Base-by-base conservation (phyloP, 2,797 vertebrate genomes). In the Arnoldichthys spilopterus region DNA sequence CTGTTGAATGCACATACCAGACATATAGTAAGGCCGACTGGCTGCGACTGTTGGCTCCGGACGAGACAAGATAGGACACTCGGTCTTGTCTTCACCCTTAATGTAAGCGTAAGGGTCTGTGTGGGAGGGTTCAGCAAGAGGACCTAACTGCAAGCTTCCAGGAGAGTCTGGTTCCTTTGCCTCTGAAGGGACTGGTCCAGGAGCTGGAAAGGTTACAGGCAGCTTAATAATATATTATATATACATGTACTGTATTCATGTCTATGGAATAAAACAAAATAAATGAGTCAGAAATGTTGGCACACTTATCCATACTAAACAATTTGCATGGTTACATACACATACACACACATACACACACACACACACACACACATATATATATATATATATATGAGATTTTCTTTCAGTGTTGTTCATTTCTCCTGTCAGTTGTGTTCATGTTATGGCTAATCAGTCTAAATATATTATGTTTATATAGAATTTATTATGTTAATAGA, bases 11-110 rank as follows among this genome's bases (percentile, higher is more conserved):
- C 7, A 58, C 90, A 89, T 76, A 94, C 93, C 93, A 9, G 87
- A 66, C 20, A 89, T 28, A 81, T 88, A 93, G 81, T 86, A 93
- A 0, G 90, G 82, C 34, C 86, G 89, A 2, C 86, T 62, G 37
- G 88, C 86, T 26, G 85, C 69, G 16, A 85, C 67, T 0, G 90
- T 30, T 47, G 86, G 77, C 76, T 93, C 90, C 2, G 86, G 86
- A 49, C 84, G 88, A 11, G 80, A 78, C 2, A 90, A 86, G 37
- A 85, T 37, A 0, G 85, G 82, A 49, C 86, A 75, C 26, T 86
- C 83, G 0, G 53, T 61, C 67, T 91, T 86, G 47, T 32, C 26
- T 77, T 92, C 89, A 16, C 85, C 80, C 79, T 92, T 89, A 24
- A 87, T 74, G 32, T 79, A 84, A 0, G 85, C 79, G 71, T 74